Conservation (phyloP, 2,113 vertebrate genomes). For the Malurus cyaneus region DNA sequence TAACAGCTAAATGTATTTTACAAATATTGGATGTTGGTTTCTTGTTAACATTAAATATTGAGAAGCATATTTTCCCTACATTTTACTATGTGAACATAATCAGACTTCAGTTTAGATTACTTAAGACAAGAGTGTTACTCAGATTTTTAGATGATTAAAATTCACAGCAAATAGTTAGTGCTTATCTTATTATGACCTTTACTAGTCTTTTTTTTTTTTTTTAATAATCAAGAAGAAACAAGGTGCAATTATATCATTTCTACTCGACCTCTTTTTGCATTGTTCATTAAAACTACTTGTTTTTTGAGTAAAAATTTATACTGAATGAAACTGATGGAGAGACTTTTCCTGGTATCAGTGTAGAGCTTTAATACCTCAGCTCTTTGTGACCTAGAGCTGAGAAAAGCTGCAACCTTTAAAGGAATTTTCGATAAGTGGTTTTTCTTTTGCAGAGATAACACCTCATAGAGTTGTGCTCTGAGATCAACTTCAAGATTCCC, state of each 20-base stretch:
- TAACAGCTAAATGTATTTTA: not conserved
- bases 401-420: slow-evolving; percentile 58
- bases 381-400: slow-evolving; percentile 1
- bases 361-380: not conserved
- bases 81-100: not conserved
- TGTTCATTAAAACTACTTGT: not conserved
- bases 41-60: not conserved
- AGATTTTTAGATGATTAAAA: not conserved
- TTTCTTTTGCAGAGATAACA: slow-evolving; percentile 36
- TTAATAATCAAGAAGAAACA: not conserved
- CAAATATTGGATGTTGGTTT: not conserved
- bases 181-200: not conserved
- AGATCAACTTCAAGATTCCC: slow-evolving; percentile 19
- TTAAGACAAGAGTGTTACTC: not conserved
- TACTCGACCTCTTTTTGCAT: not conserved
- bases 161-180: not conserved
- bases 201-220: not conserved
- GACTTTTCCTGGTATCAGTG: not conserved
- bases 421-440: slow-evolving; percentile 4
- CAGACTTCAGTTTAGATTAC: not conserved
- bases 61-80: not conserved
- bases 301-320: not conserved
- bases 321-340: not conserved
- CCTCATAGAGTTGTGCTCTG: not conserved
- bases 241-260: not conserved